Percentiles rank a stretch among this genome's conserved stretches.
Conservation (phyloP, 2,797 vertebrate species). For the Chrysocyon brachyurus region DNA sequence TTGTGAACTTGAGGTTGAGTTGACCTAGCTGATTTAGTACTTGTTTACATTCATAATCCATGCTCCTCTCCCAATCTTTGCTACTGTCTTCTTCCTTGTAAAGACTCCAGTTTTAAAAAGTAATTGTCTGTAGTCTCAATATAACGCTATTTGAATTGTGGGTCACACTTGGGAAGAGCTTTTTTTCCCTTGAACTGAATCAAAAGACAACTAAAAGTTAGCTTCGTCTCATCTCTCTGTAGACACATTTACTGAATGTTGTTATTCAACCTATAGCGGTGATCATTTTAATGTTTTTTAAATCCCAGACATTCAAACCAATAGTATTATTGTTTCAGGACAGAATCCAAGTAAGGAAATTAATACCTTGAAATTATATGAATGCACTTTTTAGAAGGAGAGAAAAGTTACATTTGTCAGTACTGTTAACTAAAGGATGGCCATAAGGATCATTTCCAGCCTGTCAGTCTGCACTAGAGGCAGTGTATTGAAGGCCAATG, state of each 20-base stretch:
- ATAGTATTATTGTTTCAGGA: neutral
- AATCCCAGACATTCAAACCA: constrained; percentile 26
- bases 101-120: neutral
- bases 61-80: accelerated
- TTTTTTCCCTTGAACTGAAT: neutral
- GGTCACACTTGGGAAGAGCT: neutral
- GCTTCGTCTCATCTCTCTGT: neutral
- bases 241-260: neutral
- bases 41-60: neutral
- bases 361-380: constrained; percentile 33
- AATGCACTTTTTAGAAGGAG: neutral
- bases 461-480: constrained; percentile 71
- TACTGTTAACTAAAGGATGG: constrained; percentile 47
- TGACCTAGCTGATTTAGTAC: neutral
- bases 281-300: constrained; percentile 38
- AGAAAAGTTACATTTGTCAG: constrained; percentile 43
- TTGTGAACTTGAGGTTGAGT: neutral
- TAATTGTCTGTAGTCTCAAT: neutral
- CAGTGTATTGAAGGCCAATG: constrained; percentile 59
- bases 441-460: constrained; percentile 75
- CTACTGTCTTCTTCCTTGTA: neutral
- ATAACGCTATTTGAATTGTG: neutral
- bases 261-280: neutral
- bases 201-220: neutral
- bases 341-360: constrained; percentile 66